Conservation (phyloP, 2,888 invertebrate genomes). For the Nemurella pictetii region DNA sequence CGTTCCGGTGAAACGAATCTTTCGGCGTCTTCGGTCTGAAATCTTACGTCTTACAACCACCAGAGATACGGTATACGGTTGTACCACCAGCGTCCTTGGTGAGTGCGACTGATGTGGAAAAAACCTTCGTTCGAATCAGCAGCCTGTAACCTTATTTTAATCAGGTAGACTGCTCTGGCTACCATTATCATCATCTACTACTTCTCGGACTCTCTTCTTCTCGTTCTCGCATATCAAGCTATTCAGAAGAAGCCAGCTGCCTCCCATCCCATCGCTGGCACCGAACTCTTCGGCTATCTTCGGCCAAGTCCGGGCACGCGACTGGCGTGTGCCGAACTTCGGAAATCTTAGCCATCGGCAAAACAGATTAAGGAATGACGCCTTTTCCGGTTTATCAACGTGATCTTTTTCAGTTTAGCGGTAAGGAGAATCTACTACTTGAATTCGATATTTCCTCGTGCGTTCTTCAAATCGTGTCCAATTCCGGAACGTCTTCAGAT, state of each 20-base stretch:
- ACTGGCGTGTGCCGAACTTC: constrained; percentile 31
- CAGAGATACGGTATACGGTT: too few relatives aligned
- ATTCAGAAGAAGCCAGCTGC: background rate
- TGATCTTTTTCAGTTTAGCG: background rate
- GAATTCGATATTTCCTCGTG: background rate
- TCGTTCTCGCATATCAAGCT: background rate
- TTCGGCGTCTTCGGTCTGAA: too few relatives aligned
- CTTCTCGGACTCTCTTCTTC: background rate
- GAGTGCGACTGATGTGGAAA: constrained; percentile 9
- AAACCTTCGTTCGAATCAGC: constrained; percentile 21
- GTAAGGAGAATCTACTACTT: background rate
- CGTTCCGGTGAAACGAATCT: background rate
- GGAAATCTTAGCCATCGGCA: background rate
- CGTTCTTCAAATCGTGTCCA: background rate
- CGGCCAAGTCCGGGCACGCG: constrained; percentile 36
- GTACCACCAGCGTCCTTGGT: constrained; percentile 15
- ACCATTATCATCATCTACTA: constrained; percentile 14
- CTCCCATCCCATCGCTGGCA: background rate
- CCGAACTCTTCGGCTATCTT: constrained; percentile 31
- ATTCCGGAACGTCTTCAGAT: background rate
- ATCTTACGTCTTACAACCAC: background rate
- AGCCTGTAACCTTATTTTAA: constrained; percentile 29
- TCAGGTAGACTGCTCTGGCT: constrained; percentile 8
- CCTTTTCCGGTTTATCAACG: constrained; percentile 13
- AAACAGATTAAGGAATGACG: constrained; percentile 1